Evolutionary conservation across 2,888 invertebrate genomes (phyloP).

Genomic region (Schizaphis graminum): DNA sequence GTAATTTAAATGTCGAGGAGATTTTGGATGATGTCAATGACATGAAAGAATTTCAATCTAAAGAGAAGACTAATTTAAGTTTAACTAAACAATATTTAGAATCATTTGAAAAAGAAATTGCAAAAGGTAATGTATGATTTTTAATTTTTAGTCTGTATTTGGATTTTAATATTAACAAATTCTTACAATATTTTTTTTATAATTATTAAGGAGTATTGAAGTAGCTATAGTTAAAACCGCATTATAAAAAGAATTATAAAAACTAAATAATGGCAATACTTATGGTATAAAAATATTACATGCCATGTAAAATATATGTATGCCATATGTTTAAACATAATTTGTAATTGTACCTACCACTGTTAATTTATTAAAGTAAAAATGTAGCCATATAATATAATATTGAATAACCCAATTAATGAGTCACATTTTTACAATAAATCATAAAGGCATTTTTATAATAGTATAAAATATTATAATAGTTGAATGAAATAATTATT

Average conservation of each 20-base stretch:
- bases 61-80: neutral
- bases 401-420: neutral
- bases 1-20: neutral
- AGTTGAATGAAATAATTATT: neutral
- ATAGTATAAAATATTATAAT: neutral
- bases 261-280: neutral
- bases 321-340: neutral
- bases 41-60: neutral
- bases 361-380: neutral
- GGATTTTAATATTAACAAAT: neutral
- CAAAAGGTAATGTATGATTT: neutral
- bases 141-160: neutral
- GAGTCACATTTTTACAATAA: no score
- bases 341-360: neutral
- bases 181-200: neutral
- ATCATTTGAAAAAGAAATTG: slow-evolving; percentile 3
- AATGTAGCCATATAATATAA: neutral
- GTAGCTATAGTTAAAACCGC: neutral
- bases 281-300: neutral
- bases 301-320: neutral
- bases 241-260: neutral
- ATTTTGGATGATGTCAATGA: neutral
- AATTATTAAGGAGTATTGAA: neutral
- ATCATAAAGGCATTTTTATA: neutral
- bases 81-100: slow-evolving; percentile 27